A percentile compares a stretch with the other conserved stretches of the same genome.
Conservation (phyloP, 2,888 invertebrate species). For the Scelioninae gen. 1 region DNA sequence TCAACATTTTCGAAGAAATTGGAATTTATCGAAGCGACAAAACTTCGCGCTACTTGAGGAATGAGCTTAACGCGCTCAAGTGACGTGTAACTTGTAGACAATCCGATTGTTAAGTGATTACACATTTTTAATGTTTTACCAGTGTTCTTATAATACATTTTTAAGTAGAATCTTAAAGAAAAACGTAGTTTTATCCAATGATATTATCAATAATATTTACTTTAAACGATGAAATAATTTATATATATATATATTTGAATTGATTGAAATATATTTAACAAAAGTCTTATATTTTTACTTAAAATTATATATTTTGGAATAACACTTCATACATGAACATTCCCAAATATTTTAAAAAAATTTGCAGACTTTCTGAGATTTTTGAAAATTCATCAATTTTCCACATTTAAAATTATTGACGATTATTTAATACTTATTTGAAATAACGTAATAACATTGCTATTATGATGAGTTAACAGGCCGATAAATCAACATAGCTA, state of each 20-base stretch:
- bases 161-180: too few species aligned
- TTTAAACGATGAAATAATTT: too few species aligned
- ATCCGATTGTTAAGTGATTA: slow-evolving; percentile 6
- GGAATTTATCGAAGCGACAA: slow-evolving; percentile 20
- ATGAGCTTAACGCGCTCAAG: slow-evolving; percentile 11
- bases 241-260: too few species aligned
- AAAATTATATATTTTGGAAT: too few species aligned
- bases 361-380: too few species aligned
- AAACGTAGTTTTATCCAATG: too few species aligned
- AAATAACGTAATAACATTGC: slow-evolving; percentile 33
- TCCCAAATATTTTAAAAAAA: too few species aligned
- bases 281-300: too few species aligned
- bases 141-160: background rate
- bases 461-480: slow-evolving; percentile 43
- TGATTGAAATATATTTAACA: too few species aligned
- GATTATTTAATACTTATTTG: slow-evolving; percentile 23
- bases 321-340: too few species aligned
- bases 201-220: too few species aligned
- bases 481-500: slow-evolving; percentile 36
- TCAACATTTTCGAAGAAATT: slow-evolving; percentile 22
- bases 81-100: slow-evolving; percentile 18
- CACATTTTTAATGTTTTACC: background rate
- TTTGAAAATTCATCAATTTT: too few species aligned
- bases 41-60: slow-evolving; percentile 21
- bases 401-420: background rate